phyloP scores from a whole-genome alignment of 2,888 invertebrate species.

The Diloba caeruleocephala region DNA sequence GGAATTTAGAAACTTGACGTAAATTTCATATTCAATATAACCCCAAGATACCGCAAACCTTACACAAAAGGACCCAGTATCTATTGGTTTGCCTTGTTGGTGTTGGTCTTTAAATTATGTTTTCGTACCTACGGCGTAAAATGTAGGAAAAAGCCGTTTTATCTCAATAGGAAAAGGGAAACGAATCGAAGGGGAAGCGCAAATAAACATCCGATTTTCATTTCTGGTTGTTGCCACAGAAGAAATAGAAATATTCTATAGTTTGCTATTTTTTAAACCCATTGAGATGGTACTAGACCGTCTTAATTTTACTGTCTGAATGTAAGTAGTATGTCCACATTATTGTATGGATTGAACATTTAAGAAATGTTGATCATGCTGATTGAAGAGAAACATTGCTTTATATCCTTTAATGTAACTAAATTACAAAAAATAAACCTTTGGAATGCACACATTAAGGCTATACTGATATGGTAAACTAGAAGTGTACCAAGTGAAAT shows the following conservation, averaged over 20 bases:
- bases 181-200: conserved; percentile 28
- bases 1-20: conserved; percentile 17
- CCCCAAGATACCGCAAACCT: conserved; percentile 4
- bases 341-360: too few relatives aligned
- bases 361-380: too few relatives aligned
- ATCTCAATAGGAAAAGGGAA: conserved; percentile 47
- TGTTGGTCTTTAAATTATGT: conserved; percentile 35
- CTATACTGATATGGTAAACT: too few relatives aligned
- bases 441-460: too few relatives aligned
- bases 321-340: too few relatives aligned
- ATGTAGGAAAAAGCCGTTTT: conserved; percentile 30
- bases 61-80: conserved; percentile 22
- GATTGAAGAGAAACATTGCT: too few relatives aligned
- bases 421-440: too few relatives aligned
- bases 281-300: background rate
- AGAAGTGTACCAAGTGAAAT: too few relatives aligned
- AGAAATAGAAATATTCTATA: conserved; percentile 14
- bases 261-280: background rate
- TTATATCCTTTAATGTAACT: too few relatives aligned
- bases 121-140: conserved; percentile 5
- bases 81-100: conserved; percentile 13
- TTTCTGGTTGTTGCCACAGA: conserved; percentile 17
- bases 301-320: too few relatives aligned
- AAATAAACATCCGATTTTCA: conserved; percentile 48
- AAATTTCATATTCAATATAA: conserved; percentile 31